Evolutionary conservation across 2,888 invertebrate genomes (phyloP).

Genomic region (Teleiodes luculella): DNA sequence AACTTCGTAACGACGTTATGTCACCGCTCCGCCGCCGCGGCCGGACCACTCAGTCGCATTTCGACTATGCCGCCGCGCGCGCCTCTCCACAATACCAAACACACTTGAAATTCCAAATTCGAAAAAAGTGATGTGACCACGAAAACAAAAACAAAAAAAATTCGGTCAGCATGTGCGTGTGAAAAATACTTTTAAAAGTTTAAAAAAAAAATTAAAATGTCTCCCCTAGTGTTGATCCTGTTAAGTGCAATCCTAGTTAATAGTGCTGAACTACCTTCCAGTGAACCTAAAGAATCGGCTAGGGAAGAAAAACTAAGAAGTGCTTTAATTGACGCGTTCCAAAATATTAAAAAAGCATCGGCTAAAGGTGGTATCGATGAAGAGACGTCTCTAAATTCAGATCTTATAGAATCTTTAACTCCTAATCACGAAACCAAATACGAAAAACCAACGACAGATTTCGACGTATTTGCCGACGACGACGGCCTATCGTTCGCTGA

Average conservation of each 20-base stretch:
- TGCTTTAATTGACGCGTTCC: slow-evolving; percentile 69
- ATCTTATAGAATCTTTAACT: slow-evolving; percentile 57
- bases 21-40: slow-evolving; percentile 48
- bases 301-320: slow-evolving; percentile 67
- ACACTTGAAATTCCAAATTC: slow-evolving; percentile 20
- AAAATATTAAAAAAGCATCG: slow-evolving; percentile 66
- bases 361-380: slow-evolving; percentile 61
- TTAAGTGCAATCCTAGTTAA: slow-evolving; percentile 53
- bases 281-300: slow-evolving; percentile 51
- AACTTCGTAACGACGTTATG: slow-evolving; percentile 67
- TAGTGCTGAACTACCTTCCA: slow-evolving; percentile 44
- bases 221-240: slow-evolving; percentile 54
- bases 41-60: slow-evolving; percentile 48
- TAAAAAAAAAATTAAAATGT: slow-evolving; percentile 41
- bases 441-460: slow-evolving; percentile 47
- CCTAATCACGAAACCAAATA: slow-evolving; percentile 35
- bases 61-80: slow-evolving; percentile 66
- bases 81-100: slow-evolving; percentile 37
- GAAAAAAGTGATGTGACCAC: slow-evolving; percentile 13
- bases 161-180: slow-evolving; percentile 50
- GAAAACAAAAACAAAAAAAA: slow-evolving; percentile 9
- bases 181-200: slow-evolving; percentile 30
- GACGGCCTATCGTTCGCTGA: slow-evolving; percentile 66
- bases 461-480: slow-evolving; percentile 62
- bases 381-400: slow-evolving; percentile 49